A percentile compares a stretch with the other conserved stretches of the same genome.
Conservation (phyloP, 2,797 vertebrate genomes). For the Poeciliopsis infans region DNA sequence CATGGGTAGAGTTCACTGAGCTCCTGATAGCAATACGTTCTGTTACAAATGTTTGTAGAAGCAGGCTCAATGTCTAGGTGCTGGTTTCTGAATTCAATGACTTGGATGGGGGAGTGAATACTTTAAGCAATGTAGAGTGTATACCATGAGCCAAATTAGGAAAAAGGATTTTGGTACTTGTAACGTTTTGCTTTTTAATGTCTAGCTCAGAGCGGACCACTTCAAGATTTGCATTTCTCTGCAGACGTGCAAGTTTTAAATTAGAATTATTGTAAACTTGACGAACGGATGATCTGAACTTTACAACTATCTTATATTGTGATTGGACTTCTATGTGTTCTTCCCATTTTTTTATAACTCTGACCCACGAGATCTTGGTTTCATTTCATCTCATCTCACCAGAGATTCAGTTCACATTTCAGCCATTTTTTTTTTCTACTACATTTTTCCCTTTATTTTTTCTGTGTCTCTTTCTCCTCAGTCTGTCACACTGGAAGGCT, state of each 20-base stretch:
- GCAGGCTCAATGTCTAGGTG: background rate
- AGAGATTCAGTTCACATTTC: background rate
- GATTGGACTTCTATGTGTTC: background rate
- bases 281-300: background rate
- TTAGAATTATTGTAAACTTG: background rate
- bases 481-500: constrained; percentile 33
- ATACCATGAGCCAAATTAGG: background rate
- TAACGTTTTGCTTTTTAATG: background rate
- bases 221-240: background rate
- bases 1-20: too few relatives aligned
- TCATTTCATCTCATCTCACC: background rate
- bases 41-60: background rate
- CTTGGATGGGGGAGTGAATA: background rate
- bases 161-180: background rate
- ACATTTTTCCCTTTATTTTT: background rate
- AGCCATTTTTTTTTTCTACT: background rate
- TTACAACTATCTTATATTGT: background rate
- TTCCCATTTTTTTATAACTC: background rate
- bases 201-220: background rate
- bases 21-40: too few relatives aligned
- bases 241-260: background rate
- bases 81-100: background rate
- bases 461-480: background rate
- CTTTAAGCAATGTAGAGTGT: background rate
- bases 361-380: background rate